phyloP scores from a whole-genome alignment of 2,113 vertebrate species.

The Podarcis muralis region DNA sequence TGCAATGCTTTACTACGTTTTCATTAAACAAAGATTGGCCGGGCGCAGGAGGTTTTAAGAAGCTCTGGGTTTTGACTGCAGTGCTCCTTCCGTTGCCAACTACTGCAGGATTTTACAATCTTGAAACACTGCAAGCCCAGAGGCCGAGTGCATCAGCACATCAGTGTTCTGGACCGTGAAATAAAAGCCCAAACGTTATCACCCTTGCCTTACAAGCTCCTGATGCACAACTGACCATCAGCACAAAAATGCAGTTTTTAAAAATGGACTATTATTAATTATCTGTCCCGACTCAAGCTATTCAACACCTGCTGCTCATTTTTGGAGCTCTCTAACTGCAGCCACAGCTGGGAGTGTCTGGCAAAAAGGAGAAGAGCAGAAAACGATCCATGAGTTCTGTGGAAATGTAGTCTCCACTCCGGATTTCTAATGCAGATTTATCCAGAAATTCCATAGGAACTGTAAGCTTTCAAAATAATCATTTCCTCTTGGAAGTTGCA shows the following conservation, averaged over 20 bases:
- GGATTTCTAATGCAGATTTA: background rate
- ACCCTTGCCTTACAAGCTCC: constrained; percentile 3
- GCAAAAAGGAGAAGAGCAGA: background rate
- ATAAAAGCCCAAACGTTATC: constrained; percentile 11
- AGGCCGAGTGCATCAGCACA: constrained; percentile 52
- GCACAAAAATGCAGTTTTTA: too few species aligned
- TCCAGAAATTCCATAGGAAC: background rate
- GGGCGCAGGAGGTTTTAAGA: constrained; percentile 54
- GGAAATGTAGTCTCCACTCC: too few species aligned
- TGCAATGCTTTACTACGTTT: constrained; percentile 37
- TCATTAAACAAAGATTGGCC: constrained; percentile 64
- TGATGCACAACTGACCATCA: background rate
- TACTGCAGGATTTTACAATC: constrained; percentile 58
- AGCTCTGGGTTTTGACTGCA: constrained; percentile 53
- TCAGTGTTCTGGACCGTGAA: constrained; percentile 51
- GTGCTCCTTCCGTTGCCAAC: constrained; percentile 26
- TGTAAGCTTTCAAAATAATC: background rate
- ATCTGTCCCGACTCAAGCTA: background rate
- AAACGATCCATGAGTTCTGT: too few species aligned
- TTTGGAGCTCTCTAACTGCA: background rate
- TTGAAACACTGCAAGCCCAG: constrained; percentile 47
- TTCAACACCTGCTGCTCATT: background rate
- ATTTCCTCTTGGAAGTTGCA: background rate
- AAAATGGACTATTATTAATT: background rate
- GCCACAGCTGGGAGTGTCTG: background rate